phyloP scores from a whole-genome alignment of 2,113 vertebrate genomes.

The Nymphicus hollandicus region DNA sequence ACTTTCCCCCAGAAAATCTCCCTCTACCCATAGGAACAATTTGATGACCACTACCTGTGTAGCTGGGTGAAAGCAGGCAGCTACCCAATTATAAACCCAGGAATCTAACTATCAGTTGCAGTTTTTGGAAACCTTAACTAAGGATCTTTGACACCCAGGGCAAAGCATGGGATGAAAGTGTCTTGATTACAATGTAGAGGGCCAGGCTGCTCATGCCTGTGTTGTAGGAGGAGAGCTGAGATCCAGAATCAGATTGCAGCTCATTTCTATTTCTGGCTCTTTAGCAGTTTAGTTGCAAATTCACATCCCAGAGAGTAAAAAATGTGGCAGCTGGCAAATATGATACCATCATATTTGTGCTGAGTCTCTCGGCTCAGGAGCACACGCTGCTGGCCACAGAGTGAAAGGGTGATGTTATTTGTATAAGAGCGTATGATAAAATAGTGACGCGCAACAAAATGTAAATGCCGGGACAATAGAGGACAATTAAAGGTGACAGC shows the following conservation, averaged over 20 bases:
- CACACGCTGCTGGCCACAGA: not conserved
- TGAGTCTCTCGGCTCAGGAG: not conserved
- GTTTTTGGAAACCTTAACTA: not conserved
- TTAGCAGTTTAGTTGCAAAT: not conserved
- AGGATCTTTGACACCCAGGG: not conserved
- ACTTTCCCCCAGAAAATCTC: not conserved
- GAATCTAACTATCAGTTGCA: not conserved
- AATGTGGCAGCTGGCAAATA: not conserved
- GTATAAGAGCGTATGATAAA: not conserved
- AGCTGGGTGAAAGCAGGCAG: not conserved
- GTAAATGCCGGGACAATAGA: not conserved
- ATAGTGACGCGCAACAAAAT: not conserved
- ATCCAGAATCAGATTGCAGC: not conserved
- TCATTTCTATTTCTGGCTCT: not conserved
- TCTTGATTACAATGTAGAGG: not conserved
- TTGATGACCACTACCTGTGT: not conserved
- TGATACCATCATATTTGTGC: not conserved
- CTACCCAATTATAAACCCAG: not conserved
- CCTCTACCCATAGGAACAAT: not conserved
- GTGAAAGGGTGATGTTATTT: not conserved
- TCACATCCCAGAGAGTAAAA: not conserved
- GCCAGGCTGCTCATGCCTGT: not conserved
- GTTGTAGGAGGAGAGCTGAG: not conserved
- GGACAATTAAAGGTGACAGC: not conserved
- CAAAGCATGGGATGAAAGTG: not conserved